Evolutionary conservation across 2,888 invertebrate genomes (phyloP), one percentile per base, ranked within the genome.

Genomic region (Gastrophysa polygoni): DNA sequence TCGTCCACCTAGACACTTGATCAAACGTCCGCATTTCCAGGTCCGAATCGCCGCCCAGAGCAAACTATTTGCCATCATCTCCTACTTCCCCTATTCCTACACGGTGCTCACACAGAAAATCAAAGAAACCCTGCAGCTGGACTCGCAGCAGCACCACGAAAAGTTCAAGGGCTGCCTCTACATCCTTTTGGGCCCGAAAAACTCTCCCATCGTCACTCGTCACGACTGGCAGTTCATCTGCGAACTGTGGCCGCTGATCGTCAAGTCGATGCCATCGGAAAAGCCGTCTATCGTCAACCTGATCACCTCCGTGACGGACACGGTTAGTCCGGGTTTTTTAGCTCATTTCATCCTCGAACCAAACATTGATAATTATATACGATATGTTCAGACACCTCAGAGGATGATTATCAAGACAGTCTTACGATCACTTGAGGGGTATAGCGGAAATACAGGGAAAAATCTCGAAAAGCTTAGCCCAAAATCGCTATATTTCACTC

Each of bases 241-340:
- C 38, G 82, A 86, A 21, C 78, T 96, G 0, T 95, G 95, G 94
- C 91, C 93, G 0, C 88, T 91, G 1, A 77, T 96, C 17, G 83
- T 95, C 0, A 84, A 86, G 60, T 90, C 93, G 0, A 89, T 89
- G 66, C 89, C 93, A 50, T 93, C 93, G 1, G 96, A 96, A 76
- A 95, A 96, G 77, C 89, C 90, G 0, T 91, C 91, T 44, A 90
- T 95, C 55, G 87, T 92, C 73, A 86, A 85, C 73, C 73, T 88
- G 63, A 86, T 89, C 66, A 86, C 87, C 67, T 80, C 79, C 0
- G 80, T 89, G 56, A 79, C 83, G 44, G 86, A 87, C 1, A 75
- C 82, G 0, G 81, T 90, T n/a, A n/a, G n/a, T n/a, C n/a, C n/a
- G n/a, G n/a, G n/a, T n/a, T n/a, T n/a, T n/a, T n/a, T n/a, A n/a